Evolutionary conservation across 2,113 vertebrate species (phyloP), one percentile per base, ranked within the genome.

Genomic region (Bolborhynchus lineola): DNA sequence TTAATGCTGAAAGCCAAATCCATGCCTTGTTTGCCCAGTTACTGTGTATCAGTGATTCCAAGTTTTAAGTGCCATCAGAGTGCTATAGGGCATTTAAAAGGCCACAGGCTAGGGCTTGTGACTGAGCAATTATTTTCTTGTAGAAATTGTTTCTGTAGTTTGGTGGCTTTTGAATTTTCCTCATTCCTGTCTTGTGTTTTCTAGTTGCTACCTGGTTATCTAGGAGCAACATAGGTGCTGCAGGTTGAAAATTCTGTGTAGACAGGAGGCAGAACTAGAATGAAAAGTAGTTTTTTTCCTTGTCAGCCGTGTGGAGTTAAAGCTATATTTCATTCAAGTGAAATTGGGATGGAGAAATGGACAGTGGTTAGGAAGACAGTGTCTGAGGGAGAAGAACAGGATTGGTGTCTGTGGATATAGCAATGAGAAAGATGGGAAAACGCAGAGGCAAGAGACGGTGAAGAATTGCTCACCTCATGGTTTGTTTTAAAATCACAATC

Each of bases 371-470:
- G 49, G 39, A 76, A 16, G 26, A 50, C 42, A 5, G 2, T 76
- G 21, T 28, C 25, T 64, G 33, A 9, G 62, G 68, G 25, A 82
- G 17, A 68, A 29, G 20, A 60, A 13, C 1, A 35, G 39, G 37
- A 19, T 52, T 0, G 0, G 4, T 52, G 31, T 57, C n/a, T 12
- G 3, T 10, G 42, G 52, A 20, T 24, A 31, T 16, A 62, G 31
- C n/a, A 81, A 0, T 31, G 28, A 69, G 42, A 69, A 86, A 52
- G 42, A 29, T 31, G 19, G 11, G 59, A 92, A 35, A 50, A 53
- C 3, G 74, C 19, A 60, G 10, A 81, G 10, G 25, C 37, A 69
- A 44, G 31, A 85, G 16, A 11, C 16, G 3, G 4, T 88, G 23
- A 50, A 91, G 24, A 28, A 65, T 84, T 78, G 41, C 35, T 85